These are phyloP conservation scores for Pocillopora meandrina DNA, from an alignment of 92 coral and sea anemone species.

Conservation along the genomic window DNA sequence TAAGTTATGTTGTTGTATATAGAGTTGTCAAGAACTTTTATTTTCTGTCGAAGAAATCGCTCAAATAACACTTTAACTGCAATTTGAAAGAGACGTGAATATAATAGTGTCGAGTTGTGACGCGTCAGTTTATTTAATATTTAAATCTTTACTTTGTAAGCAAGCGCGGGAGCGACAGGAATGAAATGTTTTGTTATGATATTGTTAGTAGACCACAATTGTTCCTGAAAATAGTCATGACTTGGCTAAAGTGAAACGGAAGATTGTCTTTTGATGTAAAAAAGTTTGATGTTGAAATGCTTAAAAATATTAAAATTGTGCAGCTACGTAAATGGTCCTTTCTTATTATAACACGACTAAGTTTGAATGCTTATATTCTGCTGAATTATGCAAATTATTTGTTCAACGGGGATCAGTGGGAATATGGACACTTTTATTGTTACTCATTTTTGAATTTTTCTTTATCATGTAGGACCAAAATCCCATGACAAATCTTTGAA, in stretches of 20 bases:
- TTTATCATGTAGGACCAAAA: no score
- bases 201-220: neutral
- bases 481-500: no score
- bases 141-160: neutral
- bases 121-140: neutral
- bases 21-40: no score
- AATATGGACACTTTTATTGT: no score
- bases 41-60: no score
- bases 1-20: no score
- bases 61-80: neutral
- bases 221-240: neutral
- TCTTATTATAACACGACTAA: neutral
- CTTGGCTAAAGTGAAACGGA: neutral
- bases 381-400: neutral
- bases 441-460: no score
- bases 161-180: neutral
- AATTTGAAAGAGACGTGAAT: neutral
- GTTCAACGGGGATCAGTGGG: neutral
- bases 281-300: no score
- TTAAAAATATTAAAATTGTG: no score
- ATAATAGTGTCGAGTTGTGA: neutral
- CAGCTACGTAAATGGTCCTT: no score
- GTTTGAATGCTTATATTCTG: neutral
- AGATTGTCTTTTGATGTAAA: no score
- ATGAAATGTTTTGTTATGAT: neutral